These are phyloP conservation scores for Hozukius guyotensis DNA, from an alignment of 2,797 vertebrate genomes.

Conservation along the genomic window DNA sequence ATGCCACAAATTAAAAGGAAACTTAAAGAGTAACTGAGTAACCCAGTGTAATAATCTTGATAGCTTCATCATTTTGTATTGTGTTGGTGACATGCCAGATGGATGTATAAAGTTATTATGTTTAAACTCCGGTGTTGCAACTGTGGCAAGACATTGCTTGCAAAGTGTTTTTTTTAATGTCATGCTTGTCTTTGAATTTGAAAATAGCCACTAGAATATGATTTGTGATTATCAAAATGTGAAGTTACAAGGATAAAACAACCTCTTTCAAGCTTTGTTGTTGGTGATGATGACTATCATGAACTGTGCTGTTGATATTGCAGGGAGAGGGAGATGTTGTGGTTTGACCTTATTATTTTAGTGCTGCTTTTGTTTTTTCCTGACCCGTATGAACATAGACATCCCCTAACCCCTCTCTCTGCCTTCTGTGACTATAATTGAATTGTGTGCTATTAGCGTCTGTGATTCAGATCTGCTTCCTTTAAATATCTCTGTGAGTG, in stretches of 20 bases:
- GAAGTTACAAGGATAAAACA: not conserved
- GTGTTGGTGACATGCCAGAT: too few relatives aligned
- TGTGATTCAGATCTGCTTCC: conserved; percentile 12
- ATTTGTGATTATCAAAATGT: too few relatives aligned
- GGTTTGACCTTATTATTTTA: not conserved
- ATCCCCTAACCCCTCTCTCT: not conserved
- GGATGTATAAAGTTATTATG: too few relatives aligned
- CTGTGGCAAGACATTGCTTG: too few relatives aligned
- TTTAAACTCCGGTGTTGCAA: too few relatives aligned
- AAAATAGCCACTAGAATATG: too few relatives aligned
- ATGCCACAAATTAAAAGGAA: not conserved
- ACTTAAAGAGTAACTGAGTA: not conserved
- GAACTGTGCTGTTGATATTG: not conserved
- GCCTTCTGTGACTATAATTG: not conserved
- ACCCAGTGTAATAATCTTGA: not conserved
- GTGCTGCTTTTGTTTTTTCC: conserved; percentile 7
- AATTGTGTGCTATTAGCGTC: conserved; percentile 1
- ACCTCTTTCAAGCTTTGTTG: not conserved
- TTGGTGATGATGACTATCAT: not conserved
- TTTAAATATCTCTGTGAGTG: conserved; percentile 6
- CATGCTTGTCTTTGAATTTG: too few relatives aligned
- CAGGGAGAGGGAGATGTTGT: not conserved
- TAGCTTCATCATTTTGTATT: too few relatives aligned
- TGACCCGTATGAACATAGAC: not conserved
- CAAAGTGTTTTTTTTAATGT: too few relatives aligned